Evolutionary conservation across 2,797 vertebrate genomes (phyloP).

Genomic region (Lagodon rhomboides): DNA sequence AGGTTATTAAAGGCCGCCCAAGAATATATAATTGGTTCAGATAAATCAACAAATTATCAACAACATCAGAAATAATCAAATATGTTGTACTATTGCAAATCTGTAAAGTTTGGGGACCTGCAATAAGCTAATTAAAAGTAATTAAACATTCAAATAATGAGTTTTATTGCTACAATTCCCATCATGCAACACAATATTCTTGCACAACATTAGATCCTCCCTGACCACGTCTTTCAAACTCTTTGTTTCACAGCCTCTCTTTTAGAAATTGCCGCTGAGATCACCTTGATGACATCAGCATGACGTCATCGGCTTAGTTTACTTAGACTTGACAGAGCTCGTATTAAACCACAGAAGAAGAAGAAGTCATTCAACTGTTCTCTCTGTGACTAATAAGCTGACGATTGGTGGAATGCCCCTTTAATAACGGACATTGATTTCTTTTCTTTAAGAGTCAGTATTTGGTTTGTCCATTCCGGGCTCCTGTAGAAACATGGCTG

Average conservation of each 20-base stretch:
- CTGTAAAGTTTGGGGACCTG: too few relatives aligned
- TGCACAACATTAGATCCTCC: too few relatives aligned
- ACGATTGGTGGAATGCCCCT: too few relatives aligned
- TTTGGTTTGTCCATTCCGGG: too few relatives aligned
- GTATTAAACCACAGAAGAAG: not conserved
- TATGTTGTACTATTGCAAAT: too few relatives aligned
- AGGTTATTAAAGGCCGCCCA: not conserved
- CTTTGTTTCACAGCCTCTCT: not conserved
- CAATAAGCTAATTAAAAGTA: too few relatives aligned
- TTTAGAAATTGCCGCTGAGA: not conserved
- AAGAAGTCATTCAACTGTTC: not conserved
- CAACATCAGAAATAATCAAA: too few relatives aligned
- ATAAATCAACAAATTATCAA: too few relatives aligned
- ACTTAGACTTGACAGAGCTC: too few relatives aligned
- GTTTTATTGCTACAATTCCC: not conserved
- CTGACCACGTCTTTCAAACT: not conserved
- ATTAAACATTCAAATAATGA: too few relatives aligned
- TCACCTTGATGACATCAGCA: not conserved
- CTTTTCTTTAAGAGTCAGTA: not conserved
- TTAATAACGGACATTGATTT: not conserved
- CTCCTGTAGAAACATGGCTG: too few relatives aligned
- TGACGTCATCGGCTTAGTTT: not conserved
- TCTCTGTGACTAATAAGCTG: not conserved
- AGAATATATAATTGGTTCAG: too few relatives aligned
- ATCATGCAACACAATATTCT: not conserved